These are phyloP conservation scores for Gorsachius magnificus DNA, from an alignment of 2,797 vertebrate genomes.

Conservation along the genomic window DNA sequence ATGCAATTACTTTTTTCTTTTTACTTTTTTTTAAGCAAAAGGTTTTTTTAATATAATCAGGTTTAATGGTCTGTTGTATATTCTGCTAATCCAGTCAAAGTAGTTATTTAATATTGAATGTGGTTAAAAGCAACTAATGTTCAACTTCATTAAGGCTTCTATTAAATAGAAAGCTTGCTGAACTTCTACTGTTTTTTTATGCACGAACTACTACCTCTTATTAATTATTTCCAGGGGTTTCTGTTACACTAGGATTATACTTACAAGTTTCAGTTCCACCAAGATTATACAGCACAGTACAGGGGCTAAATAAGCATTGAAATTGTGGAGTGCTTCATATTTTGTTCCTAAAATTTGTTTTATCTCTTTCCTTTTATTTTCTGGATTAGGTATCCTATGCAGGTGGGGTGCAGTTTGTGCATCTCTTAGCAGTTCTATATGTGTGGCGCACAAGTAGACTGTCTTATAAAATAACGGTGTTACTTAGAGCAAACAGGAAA, in stretches of 20 bases:
- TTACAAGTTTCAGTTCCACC: constrained; percentile 16
- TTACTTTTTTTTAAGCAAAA: neutral
- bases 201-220: neutral
- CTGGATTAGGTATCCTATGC: neutral
- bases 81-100: constrained; percentile 46
- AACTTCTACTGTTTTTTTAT: constrained; percentile 48
- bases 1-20: constrained; percentile 8
- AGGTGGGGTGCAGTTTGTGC: neutral
- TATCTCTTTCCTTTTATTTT: neutral
- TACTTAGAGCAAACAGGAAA: constrained; percentile 15
- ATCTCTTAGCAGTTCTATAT: neutral
- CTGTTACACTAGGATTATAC: neutral
- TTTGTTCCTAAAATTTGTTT: neutral
- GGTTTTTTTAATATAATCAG: constrained; percentile 1
- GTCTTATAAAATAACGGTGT: neutral
- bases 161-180: constrained; percentile 49
- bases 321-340: neutral
- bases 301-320: neutral
- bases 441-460: neutral
- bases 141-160: constrained; percentile 64
- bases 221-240: constrained; percentile 47
- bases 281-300: neutral
- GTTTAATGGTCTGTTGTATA: constrained; percentile 44
- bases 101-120: constrained; percentile 57
- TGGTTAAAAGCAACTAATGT: constrained; percentile 65